Evolutionary conservation across 2,113 vertebrate genomes (phyloP), one percentile per base, ranked within the genome.

Genomic region (Coturnix japonica): DNA sequence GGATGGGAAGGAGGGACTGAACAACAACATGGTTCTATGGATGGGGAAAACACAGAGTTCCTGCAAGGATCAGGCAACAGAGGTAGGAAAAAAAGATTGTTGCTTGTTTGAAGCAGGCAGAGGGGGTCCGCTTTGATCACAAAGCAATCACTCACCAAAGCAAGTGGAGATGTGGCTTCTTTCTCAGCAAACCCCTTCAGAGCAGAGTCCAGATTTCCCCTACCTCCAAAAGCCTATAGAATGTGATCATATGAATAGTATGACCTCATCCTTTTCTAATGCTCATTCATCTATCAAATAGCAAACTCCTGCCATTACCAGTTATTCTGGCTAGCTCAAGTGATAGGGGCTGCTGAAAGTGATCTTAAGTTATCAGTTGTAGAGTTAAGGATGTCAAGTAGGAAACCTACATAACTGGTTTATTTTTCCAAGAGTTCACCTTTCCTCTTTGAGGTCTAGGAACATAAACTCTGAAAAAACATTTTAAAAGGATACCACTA

Each of bases 321-420:
- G 39, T 89, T 95, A 87, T 78, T 88, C 60, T 49, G 82, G 53
- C 78, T 41, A 95, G 80, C 73, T 86, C 90, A 93, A 88, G 44
- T 89, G 90, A 65, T 77, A 80, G 26, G 4, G 44, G 28, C 67
- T 95, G 80, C 70, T 86, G 83, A 89, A 90, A 91, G 12, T 57
- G 92, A 94, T 79, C 85, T 75, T 51, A 64, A 93, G 39, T 81
- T 95, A 84, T 44, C 86, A 81, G 77, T 84, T 67, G 65, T 86
- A 26, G 49, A 88, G 51, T 64, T 74, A 74, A 91, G 73, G 57
- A 53, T 75, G 73, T 81, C 93, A 78, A 74, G 17, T n/a, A 43
- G 73, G 81, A 89, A 89, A 80, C 72, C 53, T 85, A 47, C 53
- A 78, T 44, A 74, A 86, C 30, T 25, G 26, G 47, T 90, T 94